Evolutionary conservation across 1,140 invertebrate genomes (phyloP).

Genomic region (Leptestheria dahalacensis): DNA sequence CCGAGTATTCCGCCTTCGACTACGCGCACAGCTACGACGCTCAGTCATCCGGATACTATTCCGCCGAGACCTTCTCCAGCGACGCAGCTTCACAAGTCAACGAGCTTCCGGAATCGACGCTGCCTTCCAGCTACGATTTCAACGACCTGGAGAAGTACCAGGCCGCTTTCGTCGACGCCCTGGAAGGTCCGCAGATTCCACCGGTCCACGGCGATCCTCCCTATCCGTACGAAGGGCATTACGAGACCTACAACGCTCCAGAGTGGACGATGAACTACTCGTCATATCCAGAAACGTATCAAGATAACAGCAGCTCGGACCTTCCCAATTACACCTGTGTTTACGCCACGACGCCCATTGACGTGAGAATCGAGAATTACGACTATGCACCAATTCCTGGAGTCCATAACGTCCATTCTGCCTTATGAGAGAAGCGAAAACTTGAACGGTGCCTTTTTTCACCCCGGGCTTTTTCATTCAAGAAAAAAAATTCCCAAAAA

Average conservation of each 20-base stretch:
- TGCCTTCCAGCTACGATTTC: not conserved
- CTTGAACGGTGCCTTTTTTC: no score
- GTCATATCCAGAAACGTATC: no score
- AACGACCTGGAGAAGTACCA: conserved; percentile 9
- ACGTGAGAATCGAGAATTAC: not conserved
- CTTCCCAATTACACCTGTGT: not conserved
- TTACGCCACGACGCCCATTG: not conserved
- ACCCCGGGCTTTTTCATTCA: no score
- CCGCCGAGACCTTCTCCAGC: not conserved
- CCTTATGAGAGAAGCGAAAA: not conserved
- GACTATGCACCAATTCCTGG: not conserved
- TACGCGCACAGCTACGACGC: no score
- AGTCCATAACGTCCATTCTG: not conserved
- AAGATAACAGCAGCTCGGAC: not conserved
- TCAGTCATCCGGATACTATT: not conserved
- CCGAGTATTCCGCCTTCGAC: no score
- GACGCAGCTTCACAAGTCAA: not conserved
- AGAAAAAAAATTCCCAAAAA: no score
- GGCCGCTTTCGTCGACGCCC: conserved; percentile 8
- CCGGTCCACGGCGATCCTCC: not conserved
- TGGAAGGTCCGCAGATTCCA: not conserved
- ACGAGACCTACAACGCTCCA: not conserved
- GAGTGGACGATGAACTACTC: not conserved
- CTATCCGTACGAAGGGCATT: not conserved
- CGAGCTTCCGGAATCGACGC: not conserved